Conservation (phyloP, 2,888 invertebrate genomes). For the Diaphora mendica region DNA sequence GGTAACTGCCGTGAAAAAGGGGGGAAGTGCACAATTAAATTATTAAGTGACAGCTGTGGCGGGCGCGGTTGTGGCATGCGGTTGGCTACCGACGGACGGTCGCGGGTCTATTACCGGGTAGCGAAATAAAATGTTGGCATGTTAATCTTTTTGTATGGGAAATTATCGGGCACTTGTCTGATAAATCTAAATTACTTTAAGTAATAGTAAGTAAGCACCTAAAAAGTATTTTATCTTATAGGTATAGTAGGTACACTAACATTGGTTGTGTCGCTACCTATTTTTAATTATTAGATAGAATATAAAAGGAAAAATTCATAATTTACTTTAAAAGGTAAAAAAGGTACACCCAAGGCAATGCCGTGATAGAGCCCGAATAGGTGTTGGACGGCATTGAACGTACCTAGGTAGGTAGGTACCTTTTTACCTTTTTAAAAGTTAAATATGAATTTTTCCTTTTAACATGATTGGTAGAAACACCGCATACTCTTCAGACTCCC, state of each 20-base stretch:
- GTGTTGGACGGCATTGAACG: too few species aligned
- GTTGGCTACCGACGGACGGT: conserved; percentile 29
- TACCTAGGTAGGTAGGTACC: too few species aligned
- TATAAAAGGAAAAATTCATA: not conserved
- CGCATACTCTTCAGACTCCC: too few species aligned
- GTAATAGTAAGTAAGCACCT: too few species aligned
- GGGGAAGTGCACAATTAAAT: conserved; percentile 78
- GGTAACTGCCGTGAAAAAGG: conserved; percentile 59
- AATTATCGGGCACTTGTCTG: not conserved
- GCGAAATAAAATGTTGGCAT: not conserved
- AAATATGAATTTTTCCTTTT: too few species aligned
- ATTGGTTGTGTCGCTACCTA: not conserved
- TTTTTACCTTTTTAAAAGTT: too few species aligned
- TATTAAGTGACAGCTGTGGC: conserved; percentile 75
- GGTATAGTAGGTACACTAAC: too few species aligned
- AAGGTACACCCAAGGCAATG: too few species aligned
- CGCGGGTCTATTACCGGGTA: conserved; percentile 47
- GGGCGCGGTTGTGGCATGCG: conserved; percentile 45
- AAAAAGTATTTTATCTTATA: too few species aligned
- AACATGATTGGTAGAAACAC: too few species aligned
- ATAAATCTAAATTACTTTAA: not conserved
- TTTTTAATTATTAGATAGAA: not conserved
- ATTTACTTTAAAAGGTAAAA: too few species aligned
- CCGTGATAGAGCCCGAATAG: too few species aligned
- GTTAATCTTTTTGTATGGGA: not conserved